phyloP scores from a whole-genome alignment of 1,140 invertebrate genomes.

The Anastrepha obliqua region DNA sequence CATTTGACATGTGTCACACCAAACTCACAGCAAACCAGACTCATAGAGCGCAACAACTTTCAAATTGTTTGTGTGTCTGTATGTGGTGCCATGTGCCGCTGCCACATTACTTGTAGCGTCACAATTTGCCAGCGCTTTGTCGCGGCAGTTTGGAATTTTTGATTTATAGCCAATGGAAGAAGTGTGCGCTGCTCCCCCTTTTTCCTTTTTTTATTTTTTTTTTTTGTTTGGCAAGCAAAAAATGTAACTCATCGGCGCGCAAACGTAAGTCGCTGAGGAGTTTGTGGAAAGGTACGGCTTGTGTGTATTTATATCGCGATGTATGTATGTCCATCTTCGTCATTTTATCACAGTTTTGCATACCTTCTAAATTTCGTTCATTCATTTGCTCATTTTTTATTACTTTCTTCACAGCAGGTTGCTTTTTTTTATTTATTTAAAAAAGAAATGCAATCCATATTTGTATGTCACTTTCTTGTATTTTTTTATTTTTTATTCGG shows the following conservation, averaged over 20 bases:
- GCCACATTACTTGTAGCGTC: slow-evolving; percentile 29
- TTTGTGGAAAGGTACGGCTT: background rate
- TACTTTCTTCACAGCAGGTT: slow-evolving; percentile 2
- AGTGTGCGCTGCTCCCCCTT: background rate
- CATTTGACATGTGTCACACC: slow-evolving; percentile 30
- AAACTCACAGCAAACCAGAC: background rate
- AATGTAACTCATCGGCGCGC: background rate
- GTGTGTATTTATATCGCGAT: background rate
- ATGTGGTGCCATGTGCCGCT: background rate
- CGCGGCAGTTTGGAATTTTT: slow-evolving; percentile 47
- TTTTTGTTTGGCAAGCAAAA: background rate
- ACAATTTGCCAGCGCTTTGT: slow-evolving; percentile 51
- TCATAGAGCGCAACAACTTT: slow-evolving; percentile 17
- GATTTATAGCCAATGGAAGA: slow-evolving; percentile 45
- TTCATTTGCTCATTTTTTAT: slow-evolving; percentile 38
- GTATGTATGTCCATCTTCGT: slow-evolving; percentile 22
- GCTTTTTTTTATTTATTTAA: too few species aligned
- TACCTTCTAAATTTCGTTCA: background rate
- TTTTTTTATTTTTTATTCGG: background rate
- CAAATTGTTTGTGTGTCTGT: background rate
- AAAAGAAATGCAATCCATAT: background rate
- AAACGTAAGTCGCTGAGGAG: background rate
- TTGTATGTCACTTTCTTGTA: background rate
- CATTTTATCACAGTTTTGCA: slow-evolving; percentile 28
- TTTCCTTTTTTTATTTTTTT: background rate